These are phyloP conservation scores for Vanacampus margaritifer DNA, from an alignment of 2,113 vertebrate species.

Conservation along the genomic window DNA sequence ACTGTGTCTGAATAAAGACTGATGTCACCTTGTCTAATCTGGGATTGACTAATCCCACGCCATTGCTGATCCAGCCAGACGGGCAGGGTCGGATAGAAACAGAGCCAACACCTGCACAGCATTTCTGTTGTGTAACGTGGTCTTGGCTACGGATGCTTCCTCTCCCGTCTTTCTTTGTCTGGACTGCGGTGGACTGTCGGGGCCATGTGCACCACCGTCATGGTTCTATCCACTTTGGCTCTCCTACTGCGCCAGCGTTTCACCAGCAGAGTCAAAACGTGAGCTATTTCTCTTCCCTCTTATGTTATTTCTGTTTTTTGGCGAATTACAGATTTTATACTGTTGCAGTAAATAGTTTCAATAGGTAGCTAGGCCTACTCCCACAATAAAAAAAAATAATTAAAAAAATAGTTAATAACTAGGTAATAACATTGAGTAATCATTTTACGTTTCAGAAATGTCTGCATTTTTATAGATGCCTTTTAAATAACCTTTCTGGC, in stretches of 20 bases:
- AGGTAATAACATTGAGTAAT: too few species aligned
- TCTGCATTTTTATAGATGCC: too few species aligned
- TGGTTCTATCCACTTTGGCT: conserved; percentile 69
- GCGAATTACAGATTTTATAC: not conserved
- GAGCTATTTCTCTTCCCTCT: conserved; percentile 32
- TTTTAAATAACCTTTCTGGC: not conserved
- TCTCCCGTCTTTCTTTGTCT: conserved; percentile 9
- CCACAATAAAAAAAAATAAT: too few species aligned
- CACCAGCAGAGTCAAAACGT: conserved; percentile 57
- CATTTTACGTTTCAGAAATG: too few species aligned
- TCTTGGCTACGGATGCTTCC: conserved; percentile 15
- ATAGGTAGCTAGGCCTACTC: too few species aligned
- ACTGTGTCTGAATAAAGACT: conserved; percentile 27
- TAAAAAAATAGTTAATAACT: too few species aligned
- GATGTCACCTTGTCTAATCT: conserved; percentile 62
- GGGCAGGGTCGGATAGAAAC: conserved; percentile 2
- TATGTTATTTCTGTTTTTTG: not conserved
- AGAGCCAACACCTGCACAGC: conserved; percentile 12
- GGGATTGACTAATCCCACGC: conserved; percentile 56
- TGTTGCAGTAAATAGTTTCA: too few species aligned
- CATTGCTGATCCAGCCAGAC: conserved; percentile 31
- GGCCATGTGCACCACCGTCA: conserved; percentile 72
- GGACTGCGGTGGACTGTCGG: conserved; percentile 4
- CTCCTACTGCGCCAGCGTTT: conserved; percentile 56
- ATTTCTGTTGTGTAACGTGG: not conserved